These are phyloP conservation scores for Eupithecia centaureata DNA, from an alignment of 2,888 invertebrate genomes.

Conservation along the genomic window DNA sequence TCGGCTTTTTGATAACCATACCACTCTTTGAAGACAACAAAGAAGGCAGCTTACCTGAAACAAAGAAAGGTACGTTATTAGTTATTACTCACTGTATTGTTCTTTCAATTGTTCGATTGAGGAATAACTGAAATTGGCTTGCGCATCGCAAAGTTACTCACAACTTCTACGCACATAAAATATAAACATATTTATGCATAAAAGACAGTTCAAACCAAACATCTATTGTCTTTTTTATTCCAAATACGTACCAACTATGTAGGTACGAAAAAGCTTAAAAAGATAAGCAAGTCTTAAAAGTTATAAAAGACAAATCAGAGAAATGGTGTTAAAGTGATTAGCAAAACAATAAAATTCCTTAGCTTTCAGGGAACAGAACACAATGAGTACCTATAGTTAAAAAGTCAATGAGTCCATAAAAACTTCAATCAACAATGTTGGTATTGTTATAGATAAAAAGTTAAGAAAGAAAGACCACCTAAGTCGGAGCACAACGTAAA, in stretches of 20 bases:
- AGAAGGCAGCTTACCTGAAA: conserved; percentile 70
- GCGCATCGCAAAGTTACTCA: not conserved
- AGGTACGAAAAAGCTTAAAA: not conserved
- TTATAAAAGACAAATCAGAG: not conserved
- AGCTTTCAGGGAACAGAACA: not conserved
- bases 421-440: too few species aligned
- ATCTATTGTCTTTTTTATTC: not conserved
- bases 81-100: conserved; percentile 56
- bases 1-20: not conserved
- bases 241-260: not conserved
- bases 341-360: conserved; percentile 10
- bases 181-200: not conserved
- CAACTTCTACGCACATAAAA: not conserved
- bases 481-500: conserved; percentile 1
- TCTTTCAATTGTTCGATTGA: conserved; percentile 43
- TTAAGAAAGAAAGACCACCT: not conserved
- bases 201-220: not conserved
- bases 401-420: conserved; percentile 13
- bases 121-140: conserved; percentile 39
- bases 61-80: conserved; percentile 64
- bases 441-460: too few species aligned
- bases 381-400: not conserved
- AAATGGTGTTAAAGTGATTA: conserved; percentile 11
- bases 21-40: not conserved
- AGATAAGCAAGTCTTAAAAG: not conserved